Conservation (phyloP, 23 tunicate species). For the Diplosoma virens region DNA sequence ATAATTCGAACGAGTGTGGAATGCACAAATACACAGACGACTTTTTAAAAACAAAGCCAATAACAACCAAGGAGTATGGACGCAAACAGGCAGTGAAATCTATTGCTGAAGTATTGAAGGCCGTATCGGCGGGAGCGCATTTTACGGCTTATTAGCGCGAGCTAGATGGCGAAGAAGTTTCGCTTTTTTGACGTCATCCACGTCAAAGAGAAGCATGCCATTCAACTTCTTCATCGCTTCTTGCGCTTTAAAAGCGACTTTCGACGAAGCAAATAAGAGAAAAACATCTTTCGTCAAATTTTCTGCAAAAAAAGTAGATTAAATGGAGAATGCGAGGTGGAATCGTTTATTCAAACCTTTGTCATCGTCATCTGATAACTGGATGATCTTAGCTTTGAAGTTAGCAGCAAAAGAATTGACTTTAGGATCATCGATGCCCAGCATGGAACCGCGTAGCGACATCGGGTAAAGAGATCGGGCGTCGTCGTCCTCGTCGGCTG, state of each 20-base stretch:
- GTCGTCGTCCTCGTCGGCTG: not conserved
- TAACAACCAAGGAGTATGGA: too few relatives aligned
- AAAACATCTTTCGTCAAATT: not conserved
- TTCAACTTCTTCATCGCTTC: not conserved
- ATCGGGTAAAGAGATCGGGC: not conserved
- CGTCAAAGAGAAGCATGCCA: not conserved
- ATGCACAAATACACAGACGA: too few relatives aligned
- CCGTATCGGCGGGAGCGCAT: not conserved
- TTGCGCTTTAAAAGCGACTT: constrained; percentile 7
- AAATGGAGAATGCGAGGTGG: not conserved
- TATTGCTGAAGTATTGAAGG: not conserved
- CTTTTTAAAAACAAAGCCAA: too few relatives aligned
- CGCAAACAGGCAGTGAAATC: too few relatives aligned
- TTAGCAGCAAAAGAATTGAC: constrained; percentile 13
- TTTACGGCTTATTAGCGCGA: not conserved
- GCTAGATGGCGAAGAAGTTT: constrained; percentile 1
- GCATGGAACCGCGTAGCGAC: not conserved
- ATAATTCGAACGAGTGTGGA: too few relatives aligned
- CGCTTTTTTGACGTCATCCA: not conserved
- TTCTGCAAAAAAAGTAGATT: not conserved
- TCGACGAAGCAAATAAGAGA: constrained; percentile 18
- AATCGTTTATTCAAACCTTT: constrained; percentile 6
- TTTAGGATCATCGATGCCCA: not conserved
- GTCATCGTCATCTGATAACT: not conserved
- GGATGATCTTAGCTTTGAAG: constrained; percentile 6